Conservation (phyloP, 1,140 invertebrate species). For the Brachionus sp. region DNA sequence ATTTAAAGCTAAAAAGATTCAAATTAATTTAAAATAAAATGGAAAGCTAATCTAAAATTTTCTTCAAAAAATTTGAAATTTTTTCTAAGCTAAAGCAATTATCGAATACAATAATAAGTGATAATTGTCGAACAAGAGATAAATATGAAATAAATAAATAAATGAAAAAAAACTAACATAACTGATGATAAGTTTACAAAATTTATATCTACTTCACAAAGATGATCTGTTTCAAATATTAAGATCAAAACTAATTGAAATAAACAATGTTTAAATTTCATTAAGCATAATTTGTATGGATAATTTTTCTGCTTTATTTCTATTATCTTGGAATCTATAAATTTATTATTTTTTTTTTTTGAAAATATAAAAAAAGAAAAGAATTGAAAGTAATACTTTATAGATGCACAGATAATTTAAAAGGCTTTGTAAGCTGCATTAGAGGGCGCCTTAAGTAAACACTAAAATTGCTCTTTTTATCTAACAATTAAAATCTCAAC, state of each 20-base stretch:
- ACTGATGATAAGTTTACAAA: neutral
- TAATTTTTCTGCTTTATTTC: constrained; percentile 2
- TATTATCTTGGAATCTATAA: neutral
- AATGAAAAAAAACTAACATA: neutral
- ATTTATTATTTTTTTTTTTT: constrained; percentile 16
- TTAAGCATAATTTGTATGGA: constrained; percentile 14
- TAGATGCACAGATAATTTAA: neutral
- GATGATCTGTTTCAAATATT: constrained; percentile 39
- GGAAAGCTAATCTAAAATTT: neutral
- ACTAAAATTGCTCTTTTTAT: constrained; percentile 32
- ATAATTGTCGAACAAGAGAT: neutral
- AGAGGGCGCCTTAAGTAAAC: neutral
- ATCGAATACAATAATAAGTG: neutral
- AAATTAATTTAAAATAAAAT: too few relatives aligned
- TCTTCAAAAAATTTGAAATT: neutral
- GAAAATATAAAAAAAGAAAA: constrained; percentile 15
- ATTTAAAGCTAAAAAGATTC: neutral
- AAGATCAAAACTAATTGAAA: constrained; percentile 28
- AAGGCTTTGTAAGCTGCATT: neutral
- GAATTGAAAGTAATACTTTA: neutral
- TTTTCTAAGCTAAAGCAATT: neutral
- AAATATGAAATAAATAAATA: constrained; percentile 9
- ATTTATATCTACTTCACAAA: neutral
- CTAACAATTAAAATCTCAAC: constrained; percentile 9
- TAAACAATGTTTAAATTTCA: constrained; percentile 13